These are phyloP conservation scores for Clarias macrocephalus DNA, from an alignment of 2,113 vertebrate species.

Conservation along the genomic window DNA sequence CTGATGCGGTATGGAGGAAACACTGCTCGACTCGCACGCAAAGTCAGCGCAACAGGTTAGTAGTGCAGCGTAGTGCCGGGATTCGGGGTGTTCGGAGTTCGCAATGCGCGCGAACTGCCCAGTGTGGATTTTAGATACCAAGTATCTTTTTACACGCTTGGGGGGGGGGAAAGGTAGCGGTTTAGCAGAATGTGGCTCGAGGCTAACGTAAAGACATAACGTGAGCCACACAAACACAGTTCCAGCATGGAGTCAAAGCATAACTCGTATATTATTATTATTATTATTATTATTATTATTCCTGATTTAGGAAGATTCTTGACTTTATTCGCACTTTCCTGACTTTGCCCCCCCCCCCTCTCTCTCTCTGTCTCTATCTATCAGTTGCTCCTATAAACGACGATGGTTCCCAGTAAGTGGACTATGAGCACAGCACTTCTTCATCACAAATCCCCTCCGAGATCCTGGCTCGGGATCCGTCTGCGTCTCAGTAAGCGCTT, in stretches of 20 bases:
- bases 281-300: not conserved
- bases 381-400: conserved; percentile 6
- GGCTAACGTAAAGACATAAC: not conserved
- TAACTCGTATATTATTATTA: not conserved
- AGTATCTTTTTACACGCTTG: not conserved
- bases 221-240: not conserved
- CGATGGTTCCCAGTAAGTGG: conserved; percentile 77
- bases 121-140: not conserved
- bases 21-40: not conserved
- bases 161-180: not conserved
- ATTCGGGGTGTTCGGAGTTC: not conserved
- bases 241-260: not conserved
- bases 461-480: conserved; percentile 72
- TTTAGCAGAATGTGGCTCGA: not conserved
- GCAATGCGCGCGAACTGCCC: not conserved
- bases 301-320: not conserved
- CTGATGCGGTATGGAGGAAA: conserved; percentile 16
- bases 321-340: not conserved
- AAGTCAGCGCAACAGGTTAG: conserved; percentile 46
- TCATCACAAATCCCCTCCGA: conserved; percentile 73
- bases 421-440: conserved; percentile 69
- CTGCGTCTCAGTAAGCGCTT: conserved; percentile 68
- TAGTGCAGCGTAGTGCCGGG: not conserved
- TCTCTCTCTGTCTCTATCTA: not conserved
- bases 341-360: not conserved